Conservation (phyloP, 2,888 invertebrate species). For the Beris chalybata region DNA sequence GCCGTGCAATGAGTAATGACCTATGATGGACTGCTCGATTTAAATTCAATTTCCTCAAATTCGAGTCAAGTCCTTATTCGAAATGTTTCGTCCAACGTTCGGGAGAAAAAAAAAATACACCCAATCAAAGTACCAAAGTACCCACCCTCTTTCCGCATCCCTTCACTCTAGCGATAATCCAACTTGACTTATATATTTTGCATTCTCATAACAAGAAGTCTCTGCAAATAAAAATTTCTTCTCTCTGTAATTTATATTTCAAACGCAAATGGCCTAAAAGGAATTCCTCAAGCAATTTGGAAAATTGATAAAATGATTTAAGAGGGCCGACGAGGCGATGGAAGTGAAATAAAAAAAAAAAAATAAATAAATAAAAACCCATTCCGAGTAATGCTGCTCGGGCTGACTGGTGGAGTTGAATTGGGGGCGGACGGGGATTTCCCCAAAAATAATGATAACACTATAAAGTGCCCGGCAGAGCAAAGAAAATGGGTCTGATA, state of each 20-base stretch:
- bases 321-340: constrained; percentile 3
- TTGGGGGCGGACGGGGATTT: neutral
- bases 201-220: constrained; percentile 13
- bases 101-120: no score
- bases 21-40: no score
- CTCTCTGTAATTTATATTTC: constrained; percentile 31
- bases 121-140: no score
- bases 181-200: no score
- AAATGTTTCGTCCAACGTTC: no score
- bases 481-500: constrained; percentile 12
- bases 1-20: no score
- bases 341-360: constrained; percentile 12
- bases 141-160: no score
- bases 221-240: constrained; percentile 26
- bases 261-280: constrained; percentile 30
- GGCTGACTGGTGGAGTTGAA: neutral
- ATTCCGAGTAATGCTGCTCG: constrained; percentile 16
- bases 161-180: no score
- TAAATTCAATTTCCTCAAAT: no score
- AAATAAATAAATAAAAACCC: constrained; percentile 22
- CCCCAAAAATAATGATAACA: neutral
- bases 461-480: neutral
- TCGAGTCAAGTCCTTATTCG: no score
- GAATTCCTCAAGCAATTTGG: constrained; percentile 33
- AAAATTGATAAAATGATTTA: constrained; percentile 36